Percentiles rank a stretch among this genome's conserved stretches.
phyloP scores from a whole-genome alignment of 1,140 invertebrate genomes.

The Euglossa dilemma region DNA sequence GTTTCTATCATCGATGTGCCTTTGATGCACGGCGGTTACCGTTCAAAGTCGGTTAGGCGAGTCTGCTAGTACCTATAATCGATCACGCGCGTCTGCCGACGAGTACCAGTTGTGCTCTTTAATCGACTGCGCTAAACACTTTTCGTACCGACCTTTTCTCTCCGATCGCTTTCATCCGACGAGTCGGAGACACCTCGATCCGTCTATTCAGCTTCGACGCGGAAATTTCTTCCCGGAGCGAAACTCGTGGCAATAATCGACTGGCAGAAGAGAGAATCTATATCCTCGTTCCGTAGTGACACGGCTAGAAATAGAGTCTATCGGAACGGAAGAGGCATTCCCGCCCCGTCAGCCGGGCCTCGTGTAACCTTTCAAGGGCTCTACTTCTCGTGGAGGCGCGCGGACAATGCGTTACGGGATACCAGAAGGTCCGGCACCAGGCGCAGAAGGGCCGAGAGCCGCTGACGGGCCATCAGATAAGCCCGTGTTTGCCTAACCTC shows the following conservation, averaged over 20 bases:
- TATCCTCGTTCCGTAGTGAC: slow-evolving; percentile 6
- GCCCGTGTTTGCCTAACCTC: slow-evolving; percentile 80
- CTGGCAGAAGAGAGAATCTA: background rate
- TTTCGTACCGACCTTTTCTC: too few species aligned
- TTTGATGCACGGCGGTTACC: background rate
- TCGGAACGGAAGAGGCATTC: slow-evolving; percentile 67
- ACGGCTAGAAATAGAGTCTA: slow-evolving; percentile 73
- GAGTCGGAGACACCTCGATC: too few species aligned
- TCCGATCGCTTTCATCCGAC: too few species aligned
- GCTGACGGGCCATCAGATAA: slow-evolving; percentile 81
- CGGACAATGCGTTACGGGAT: slow-evolving; percentile 73
- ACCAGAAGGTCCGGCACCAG: slow-evolving; percentile 56
- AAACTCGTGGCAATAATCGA: background rate
- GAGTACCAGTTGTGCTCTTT: too few species aligned
- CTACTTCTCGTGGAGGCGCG: slow-evolving; percentile 55
- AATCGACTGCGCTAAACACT: too few species aligned
- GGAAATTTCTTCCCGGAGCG: too few species aligned
- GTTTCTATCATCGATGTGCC: background rate
- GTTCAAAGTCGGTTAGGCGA: background rate
- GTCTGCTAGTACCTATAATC: background rate
- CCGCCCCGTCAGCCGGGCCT: slow-evolving; percentile 58
- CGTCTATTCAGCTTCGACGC: too few species aligned
- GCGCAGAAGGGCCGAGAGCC: slow-evolving; percentile 61
- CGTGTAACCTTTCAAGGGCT: slow-evolving; percentile 65
- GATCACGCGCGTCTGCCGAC: too few species aligned